A percentile compares a stretch with the other conserved stretches of the same genome.
These are phyloP conservation scores for Eurytoma adleriae DNA, from an alignment of 2,888 invertebrate genomes.

Conservation along the genomic window DNA sequence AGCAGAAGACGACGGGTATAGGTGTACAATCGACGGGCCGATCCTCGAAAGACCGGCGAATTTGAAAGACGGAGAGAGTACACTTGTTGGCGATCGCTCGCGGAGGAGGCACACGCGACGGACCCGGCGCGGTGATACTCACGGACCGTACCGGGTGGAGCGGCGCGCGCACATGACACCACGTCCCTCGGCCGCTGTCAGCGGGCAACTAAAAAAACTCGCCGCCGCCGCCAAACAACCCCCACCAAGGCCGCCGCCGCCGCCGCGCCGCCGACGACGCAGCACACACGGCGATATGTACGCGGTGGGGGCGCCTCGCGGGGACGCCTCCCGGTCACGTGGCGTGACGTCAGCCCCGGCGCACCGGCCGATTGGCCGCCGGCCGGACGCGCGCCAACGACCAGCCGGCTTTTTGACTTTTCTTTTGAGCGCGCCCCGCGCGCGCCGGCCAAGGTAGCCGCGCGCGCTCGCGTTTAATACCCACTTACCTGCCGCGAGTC, in stretches of 20 bases:
- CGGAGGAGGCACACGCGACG: background rate
- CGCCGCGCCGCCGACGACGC: background rate
- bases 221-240: slow-evolving; percentile 69
- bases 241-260: slow-evolving; percentile 63
- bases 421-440: background rate
- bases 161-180: slow-evolving; percentile 61
- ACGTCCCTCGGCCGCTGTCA: slow-evolving; percentile 73
- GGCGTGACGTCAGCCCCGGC: slow-evolving; percentile 42
- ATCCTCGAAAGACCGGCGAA: background rate
- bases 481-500: background rate
- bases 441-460: background rate
- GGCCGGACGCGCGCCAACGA: slow-evolving; percentile 12
- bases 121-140: background rate
- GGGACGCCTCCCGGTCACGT: slow-evolving; percentile 48
- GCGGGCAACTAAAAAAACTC: slow-evolving; percentile 75
- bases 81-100: background rate
- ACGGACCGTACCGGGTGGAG: background rate
- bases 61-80: too few relatives aligned
- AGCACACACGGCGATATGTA: background rate
- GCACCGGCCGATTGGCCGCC: slow-evolving; percentile 25
- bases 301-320: slow-evolving; percentile 4
- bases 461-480: background rate
- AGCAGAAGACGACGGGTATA: background rate
- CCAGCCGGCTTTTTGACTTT: slow-evolving; percentile 24
- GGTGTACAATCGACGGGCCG: background rate